Base-by-base conservation (phyloP, 2,113 vertebrate species). In the Ovis canadensis region DNA sequence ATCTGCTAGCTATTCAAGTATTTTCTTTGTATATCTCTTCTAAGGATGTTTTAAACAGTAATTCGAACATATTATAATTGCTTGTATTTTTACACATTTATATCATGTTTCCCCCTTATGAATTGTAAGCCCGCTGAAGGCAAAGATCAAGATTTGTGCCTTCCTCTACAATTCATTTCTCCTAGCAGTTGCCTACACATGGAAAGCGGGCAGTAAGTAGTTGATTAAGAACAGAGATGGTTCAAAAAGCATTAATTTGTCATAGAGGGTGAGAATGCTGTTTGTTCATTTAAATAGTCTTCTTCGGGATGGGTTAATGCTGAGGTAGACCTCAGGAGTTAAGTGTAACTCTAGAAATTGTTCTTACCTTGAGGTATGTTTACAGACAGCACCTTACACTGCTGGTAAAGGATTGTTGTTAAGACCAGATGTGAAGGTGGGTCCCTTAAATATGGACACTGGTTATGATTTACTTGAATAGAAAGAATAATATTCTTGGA, bases 1-100 rank as follows among this genome's bases (percentile, higher is more conserved):
- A 64, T 71, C 78, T 92, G 74, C 17, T 91, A 62, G 71, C 74
- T 59, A 95, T 50, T 94, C 14, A 7, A 52, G 17, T 81, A 36
- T 86, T 64, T 95, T 91, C 33, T 84, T 52, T 11, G 52, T 80
- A 2, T 21, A 23, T 31, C 15, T 90, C 90, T 84, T 82, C n/a
- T 62, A 54, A 88, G 52, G 50, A n/a, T 95, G 5, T 67, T 93
- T 93, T 74, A 80, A 93, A 80, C 10, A 88, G 52, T 77, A 60
- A 88, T 45, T 40, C 84, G 52, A 77, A 48, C 67, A 59, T 60
- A 40, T 89, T 62, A 52, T 48, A 52, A 74, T 85, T 54, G 33
- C 45, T 90, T 91, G 2, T 40, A 25, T 88, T 90, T 97, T 84
- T 71, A 52, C 8, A 43, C 12, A 25, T 92, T 67, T 87, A 2